A percentile compares a stretch with the other conserved stretches of the same genome.
Evolutionary conservation across 2,797 vertebrate genomes (phyloP).

Genomic region (Artibeus jamaicensis): DNA sequence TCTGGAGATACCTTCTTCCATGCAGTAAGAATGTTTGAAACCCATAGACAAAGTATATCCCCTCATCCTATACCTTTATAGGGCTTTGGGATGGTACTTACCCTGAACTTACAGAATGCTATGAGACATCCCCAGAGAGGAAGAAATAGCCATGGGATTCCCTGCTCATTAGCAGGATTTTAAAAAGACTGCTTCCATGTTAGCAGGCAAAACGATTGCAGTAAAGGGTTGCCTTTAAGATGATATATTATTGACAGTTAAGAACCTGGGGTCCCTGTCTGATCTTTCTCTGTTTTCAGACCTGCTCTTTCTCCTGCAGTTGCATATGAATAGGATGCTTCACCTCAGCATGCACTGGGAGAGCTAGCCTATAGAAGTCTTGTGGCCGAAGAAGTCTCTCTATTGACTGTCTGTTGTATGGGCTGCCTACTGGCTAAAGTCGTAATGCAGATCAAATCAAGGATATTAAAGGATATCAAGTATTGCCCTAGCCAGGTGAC

Average conservation of each 20-base stretch:
- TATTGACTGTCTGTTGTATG: not conserved
- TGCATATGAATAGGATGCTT: conserved; percentile 28
- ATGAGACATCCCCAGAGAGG: not conserved
- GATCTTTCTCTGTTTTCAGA: conserved; percentile 53
- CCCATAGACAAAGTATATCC: not conserved
- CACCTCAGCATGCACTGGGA: not conserved
- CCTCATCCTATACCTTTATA: not conserved
- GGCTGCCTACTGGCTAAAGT: not conserved
- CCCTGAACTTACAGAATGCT: not conserved
- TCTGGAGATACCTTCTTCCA: not conserved
- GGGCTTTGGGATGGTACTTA: not conserved
- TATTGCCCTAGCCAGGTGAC: not conserved
- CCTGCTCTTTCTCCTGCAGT: conserved; percentile 46
- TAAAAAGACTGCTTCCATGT: not conserved
- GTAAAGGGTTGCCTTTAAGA: conserved; percentile 47
- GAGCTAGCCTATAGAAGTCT: not conserved
- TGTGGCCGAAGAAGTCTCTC: not conserved
- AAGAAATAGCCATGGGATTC: not conserved
- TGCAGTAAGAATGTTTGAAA: not conserved
- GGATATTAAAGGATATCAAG: not conserved
- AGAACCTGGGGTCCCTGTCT: conserved; percentile 15
- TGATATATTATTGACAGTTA: conserved; percentile 40
- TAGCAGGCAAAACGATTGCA: not conserved
- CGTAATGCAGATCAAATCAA: not conserved
- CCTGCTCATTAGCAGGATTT: not conserved